Evolutionary conservation across 2,888 invertebrate species (phyloP), one percentile per base, ranked within the genome.

Genomic region (Branchellion lobata): DNA sequence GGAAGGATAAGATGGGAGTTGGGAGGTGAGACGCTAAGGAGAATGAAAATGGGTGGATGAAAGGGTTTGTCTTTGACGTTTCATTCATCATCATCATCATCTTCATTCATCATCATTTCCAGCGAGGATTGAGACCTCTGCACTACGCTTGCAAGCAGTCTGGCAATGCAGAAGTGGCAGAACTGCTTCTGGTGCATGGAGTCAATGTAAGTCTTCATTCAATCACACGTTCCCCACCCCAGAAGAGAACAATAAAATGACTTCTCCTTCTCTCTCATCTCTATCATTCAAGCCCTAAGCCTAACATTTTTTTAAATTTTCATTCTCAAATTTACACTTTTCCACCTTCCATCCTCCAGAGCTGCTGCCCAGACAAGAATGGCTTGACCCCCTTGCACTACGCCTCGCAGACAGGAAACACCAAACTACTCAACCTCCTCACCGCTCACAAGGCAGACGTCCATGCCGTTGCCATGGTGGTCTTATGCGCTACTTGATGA

Each of bases 371-470:
- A 99, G 83, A 98, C 98, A 57, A 88, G 87, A 89, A 90, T 85
- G 98, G 98, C 82, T 98, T 99, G 88, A 98, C 98, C 0, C 98
- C 99, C 0, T 89, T 99, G 29, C 99, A 99, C 89, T 90, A 99
- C 84, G 96, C 99, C 65, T 94, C 97, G 76, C 99, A 99, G 89
- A 97, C 99, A 87, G 98, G 97, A 21, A 95, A 98, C 86, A 91
- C 96, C 85, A 86, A 87, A 82, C 87, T 99, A 74, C 96, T 97
- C 53, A 71, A 34, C n/a, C 34, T 80, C 33, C 80, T 80, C 11
- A 57, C 78, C 29, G 34, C 27, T 21, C 71, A 80, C 40, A 68
- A 47, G 21, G 73, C 79, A 14, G 68, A 79, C 27, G 24, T 34
- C 8, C 65, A 65, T 18, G 47, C 77, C 21, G 31, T 65, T 77